phyloP scores from a whole-genome alignment of 2,888 invertebrate genomes.

The Drosophila quinaria region DNA sequence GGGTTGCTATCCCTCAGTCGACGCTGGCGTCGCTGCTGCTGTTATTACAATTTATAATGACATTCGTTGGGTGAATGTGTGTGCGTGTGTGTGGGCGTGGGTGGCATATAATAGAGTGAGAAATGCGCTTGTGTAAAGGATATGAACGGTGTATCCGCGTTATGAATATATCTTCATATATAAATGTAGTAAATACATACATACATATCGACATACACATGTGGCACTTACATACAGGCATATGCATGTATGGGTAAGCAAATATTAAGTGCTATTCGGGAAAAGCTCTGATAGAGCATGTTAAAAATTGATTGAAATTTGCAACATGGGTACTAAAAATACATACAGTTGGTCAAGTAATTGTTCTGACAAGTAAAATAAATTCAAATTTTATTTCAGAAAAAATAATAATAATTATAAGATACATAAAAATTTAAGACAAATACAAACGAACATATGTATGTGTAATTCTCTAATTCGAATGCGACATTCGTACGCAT shows the following conservation, averaged over 20 bases:
- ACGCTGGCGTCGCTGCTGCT: constrained; percentile 66
- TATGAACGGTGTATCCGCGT: constrained; percentile 75
- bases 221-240: not conserved
- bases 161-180: constrained; percentile 71
- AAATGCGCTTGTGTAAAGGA: constrained; percentile 70
- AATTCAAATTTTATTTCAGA: not conserved
- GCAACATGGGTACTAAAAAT: not conserved
- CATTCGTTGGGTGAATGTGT: constrained; percentile 69
- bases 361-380: not conserved
- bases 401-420: no score
- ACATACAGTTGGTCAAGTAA: not conserved
- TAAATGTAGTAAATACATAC: constrained; percentile 11
- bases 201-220: constrained; percentile 29
- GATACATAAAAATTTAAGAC: not conserved
- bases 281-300: constrained; percentile 8
- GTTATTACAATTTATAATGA: constrained; percentile 84
- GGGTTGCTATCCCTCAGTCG: constrained; percentile 47
- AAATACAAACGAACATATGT: no score
- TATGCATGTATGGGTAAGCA: constrained; percentile 4
- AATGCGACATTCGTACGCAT: no score
- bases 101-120: constrained; percentile 69
- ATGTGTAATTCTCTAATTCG: no score
- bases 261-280: constrained; percentile 4
- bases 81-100: constrained; percentile 24
- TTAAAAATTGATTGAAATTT: constrained; percentile 26